Base-by-base conservation (phyloP, 2,113 vertebrate species). In the Boulengeromyrus knoepffleri region DNA sequence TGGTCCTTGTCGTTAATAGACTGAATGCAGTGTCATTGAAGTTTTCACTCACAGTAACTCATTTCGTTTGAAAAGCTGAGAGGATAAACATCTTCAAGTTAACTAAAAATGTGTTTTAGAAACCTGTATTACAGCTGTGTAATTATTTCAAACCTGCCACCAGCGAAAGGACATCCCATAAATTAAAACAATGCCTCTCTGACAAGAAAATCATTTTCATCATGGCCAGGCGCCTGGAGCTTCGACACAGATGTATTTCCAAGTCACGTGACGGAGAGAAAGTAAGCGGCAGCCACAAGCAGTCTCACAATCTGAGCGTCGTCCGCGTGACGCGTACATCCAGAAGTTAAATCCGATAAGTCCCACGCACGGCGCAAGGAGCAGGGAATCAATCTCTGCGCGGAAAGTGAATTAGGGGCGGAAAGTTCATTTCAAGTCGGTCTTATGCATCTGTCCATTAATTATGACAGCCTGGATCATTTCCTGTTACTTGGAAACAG, bases 101-200 rank as follows among this genome's bases (percentile, higher is more conserved):
- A 47, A n/a, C 21, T 49, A 47, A 27, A 27, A 47, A 80, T 8
- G 15, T 39, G 13, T 80, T 46, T 27, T 47, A 86, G 50, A 86
- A 86, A 50, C 31, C 31, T 39, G 15, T 39, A 50, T n/a, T 50
- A 86, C 84, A 15, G 49, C 85, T 8, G 49, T 17, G 31, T 49
- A 31, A 87, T 52, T 27, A 36, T 87, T 87, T 31, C 85, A 87
- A 87, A 87, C 50, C 85, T 39, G 50, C 27, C n/a, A 86, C 84
- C 24, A 15, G 47, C 21, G 5, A 53, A 87, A 87, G 49, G 5
- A 87, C 85, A 87, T 27, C 24, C 47, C 49, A 86, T 86, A 86
- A 86, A 86, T 86, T 53, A 87, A n/a, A 85, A 87, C 27, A 31
- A 53, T 53, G 15, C 85, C 50, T 53, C 85, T 8, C 27, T 19